Base-by-base conservation (phyloP, 2,113 vertebrate species). In the Nannospalax galili region DNA sequence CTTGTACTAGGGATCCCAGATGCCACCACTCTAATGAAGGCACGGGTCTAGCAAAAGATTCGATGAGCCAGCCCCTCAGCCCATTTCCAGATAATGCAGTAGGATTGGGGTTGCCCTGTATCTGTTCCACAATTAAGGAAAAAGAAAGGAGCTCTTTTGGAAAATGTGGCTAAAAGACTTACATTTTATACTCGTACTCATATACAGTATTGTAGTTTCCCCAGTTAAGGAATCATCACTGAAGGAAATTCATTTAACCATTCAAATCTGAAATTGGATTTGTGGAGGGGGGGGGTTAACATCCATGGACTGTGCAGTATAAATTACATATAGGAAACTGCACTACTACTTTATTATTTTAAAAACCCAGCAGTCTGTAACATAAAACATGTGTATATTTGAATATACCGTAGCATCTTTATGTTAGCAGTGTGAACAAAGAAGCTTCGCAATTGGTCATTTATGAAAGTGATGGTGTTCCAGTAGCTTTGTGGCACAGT, bases 401-500 rank as follows among this genome's bases (percentile, higher is more conserved):
- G 88, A 79, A 80, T 88, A 90, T 52, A 45, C 40, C 81, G 77
- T 32, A 92, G 67, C 97, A 79, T 96, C 95, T 89, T 96, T 91
- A 70, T 90, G 89, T 95, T 97, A 75, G 91, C 60, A 62, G 30
- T 96, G 22, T 73, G 9, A 70, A 48, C 62, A 73, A 80, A 81
- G 40, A 88, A 4, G 3, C 73, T 19, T 75, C 58, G 9, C 62
- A 40, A 48, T 20, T 70, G 60, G 35, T 80, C 58, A 86, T 40
- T 92, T 90, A 70, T 90, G 77, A 74, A 88, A 78, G 72, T 35
- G 35, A 72, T 5, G 84, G 42, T 56, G 42, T n/a, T 84, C 11
- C 35, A 37, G 1, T 92, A 67, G 30, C 72, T 95, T 45, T 58
- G 37, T 64, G 75, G 85, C 26, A 80, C 64, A 37, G 7, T 69